Base-by-base conservation (phyloP, 1,140 invertebrate species). In the Battus philenor region DNA sequence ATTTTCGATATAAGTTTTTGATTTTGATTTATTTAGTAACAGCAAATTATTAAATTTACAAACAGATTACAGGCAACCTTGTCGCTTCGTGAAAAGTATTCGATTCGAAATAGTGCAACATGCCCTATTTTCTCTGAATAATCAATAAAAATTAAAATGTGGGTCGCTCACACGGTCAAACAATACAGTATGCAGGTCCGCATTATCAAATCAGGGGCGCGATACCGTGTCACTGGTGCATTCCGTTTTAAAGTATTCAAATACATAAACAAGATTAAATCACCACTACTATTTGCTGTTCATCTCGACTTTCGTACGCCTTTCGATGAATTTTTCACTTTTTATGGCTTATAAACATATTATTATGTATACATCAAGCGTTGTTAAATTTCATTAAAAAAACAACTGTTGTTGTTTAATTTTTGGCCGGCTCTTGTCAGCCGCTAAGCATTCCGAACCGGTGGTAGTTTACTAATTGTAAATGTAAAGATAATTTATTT, bases 201-300 rank as follows among this genome's bases (percentile, higher is more conserved):
- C 48, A 33, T 51, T 46, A 50, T 39, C 34, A 51, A 51, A 47
- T 53, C 38, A 51, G 47, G 44, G 38, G 26, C 43, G 43, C 46
- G 36, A 33, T 49, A 33, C 43, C 29, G 43, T 48, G 46, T 47
- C 56, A 49, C 29, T 39, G 24, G 38, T 55, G 52, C 55, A 54
- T 58, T 59, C 52, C 45, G 31, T 16, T 48, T 41, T 41, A 53
- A 58, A 54, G 46, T 48, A 51, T 50, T 50, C 47, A 53, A 62
- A 54, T 48, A 32, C 50, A 56, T 56, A 58, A 62, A 62, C 51
- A 49, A 54, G 54, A 51, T 62, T 59, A 36, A 48, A 47, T 17
- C 20, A n/a, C 6, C 45, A 17, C 30, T 50, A 60, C 57, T 30
- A 49, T 47, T 38, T 52, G 49, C 31, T 47, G 4, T 31, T 1